Percentiles rank a stretch among this genome's conserved stretches.
These are phyloP conservation scores for Metalampra italica DNA, from an alignment of 2,888 invertebrate species.

Conservation along the genomic window DNA sequence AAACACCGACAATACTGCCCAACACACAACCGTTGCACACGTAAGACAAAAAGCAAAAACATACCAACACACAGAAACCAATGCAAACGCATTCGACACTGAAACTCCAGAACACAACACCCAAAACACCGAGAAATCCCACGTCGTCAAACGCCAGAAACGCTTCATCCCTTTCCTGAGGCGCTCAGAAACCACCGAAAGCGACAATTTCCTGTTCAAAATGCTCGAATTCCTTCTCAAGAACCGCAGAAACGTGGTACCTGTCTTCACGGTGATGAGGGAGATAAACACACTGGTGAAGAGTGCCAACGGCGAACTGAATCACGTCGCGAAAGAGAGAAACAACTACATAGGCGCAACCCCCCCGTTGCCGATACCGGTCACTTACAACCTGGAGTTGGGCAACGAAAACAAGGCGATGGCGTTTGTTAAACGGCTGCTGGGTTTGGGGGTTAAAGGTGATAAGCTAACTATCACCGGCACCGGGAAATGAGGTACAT, in stretches of 20 bases:
- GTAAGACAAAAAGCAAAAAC: neutral
- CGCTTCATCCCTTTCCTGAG: slow-evolving; percentile 44
- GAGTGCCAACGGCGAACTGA: slow-evolving; percentile 48
- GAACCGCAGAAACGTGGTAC: slow-evolving; percentile 41
- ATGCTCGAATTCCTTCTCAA: slow-evolving; percentile 45
- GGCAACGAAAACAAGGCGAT: slow-evolving; percentile 36
- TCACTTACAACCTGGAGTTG: slow-evolving; percentile 44
- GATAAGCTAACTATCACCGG: slow-evolving; percentile 43
- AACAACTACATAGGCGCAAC: slow-evolving; percentile 49
- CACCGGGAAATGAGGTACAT: slow-evolving; percentile 22
- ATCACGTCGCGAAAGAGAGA: slow-evolving; percentile 43
- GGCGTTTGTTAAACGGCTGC: slow-evolving; percentile 43
- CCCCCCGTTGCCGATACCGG: slow-evolving; percentile 27
- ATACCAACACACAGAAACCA: neutral
- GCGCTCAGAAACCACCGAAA: slow-evolving; percentile 26
- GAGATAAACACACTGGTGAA: slow-evolving; percentile 57
- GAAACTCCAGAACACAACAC: neutral
- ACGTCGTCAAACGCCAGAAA: slow-evolving; percentile 32
- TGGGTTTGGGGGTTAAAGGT: slow-evolving; percentile 42
- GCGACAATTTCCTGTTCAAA: slow-evolving; percentile 41
- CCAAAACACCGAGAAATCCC: slow-evolving; percentile 2
- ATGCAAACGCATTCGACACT: neutral
- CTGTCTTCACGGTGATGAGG: slow-evolving; percentile 49
- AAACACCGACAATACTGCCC: neutral
- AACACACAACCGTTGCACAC: no score